Evolutionary conservation across 2,113 vertebrate species (phyloP).

Genomic region (Delphinus delphis): DNA sequence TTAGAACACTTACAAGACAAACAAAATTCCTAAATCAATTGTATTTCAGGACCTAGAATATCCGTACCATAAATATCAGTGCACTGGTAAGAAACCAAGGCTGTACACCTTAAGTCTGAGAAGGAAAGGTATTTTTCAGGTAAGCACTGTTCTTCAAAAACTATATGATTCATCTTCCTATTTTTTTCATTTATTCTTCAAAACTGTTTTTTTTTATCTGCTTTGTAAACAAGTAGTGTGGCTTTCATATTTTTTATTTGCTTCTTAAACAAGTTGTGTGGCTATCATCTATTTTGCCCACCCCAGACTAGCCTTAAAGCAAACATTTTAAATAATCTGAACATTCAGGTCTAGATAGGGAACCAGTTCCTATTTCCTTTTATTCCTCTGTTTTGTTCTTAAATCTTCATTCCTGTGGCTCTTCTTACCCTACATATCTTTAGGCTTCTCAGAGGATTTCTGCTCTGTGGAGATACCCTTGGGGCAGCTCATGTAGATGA

Average conservation of each 20-base stretch:
- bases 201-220: neutral
- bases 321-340: constrained; percentile 58
- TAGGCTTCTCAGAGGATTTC: constrained; percentile 46
- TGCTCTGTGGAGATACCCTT: constrained; percentile 3
- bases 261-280: neutral
- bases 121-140: neutral
- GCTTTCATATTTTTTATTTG: neutral
- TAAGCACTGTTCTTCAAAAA: neutral
- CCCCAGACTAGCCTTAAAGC: constrained; percentile 52
- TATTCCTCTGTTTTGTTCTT: constrained; percentile 41
- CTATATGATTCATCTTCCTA: neutral
- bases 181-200: constrained; percentile 7
- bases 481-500: neutral
- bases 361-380: neutral
- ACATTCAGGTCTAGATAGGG: constrained; percentile 9
- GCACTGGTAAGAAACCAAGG: neutral
- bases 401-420: constrained; percentile 39
- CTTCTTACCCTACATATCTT: neutral
- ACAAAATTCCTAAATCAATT: constrained; percentile 32
- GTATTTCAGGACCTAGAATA: neutral
- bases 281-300: constrained; percentile 4
- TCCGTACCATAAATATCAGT: neutral
- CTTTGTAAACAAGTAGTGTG: neutral
- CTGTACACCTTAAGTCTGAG: neutral
- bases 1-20: neutral